Conservation (phyloP, 2,113 vertebrate genomes). For the Chrysemys picta region DNA sequence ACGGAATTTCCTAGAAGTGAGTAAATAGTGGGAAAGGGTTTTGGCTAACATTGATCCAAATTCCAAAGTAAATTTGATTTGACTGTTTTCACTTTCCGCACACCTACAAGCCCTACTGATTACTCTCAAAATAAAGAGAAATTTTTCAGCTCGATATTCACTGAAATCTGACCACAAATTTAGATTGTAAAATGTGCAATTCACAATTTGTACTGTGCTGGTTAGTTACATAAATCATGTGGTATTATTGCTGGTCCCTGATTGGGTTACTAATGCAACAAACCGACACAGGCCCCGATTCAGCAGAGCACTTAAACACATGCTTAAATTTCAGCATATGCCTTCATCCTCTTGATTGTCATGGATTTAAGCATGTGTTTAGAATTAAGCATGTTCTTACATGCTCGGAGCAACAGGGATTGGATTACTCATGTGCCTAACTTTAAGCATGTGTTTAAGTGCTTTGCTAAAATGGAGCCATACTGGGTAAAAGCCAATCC, state of each 20-base stretch:
- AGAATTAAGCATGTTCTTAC: not conserved
- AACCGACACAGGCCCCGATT: not conserved
- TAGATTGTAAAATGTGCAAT: not conserved
- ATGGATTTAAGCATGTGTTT: not conserved
- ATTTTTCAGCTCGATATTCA: not conserved
- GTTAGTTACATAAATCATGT: not conserved
- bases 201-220: not conserved
- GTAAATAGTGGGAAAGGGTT: not conserved
- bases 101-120: not conserved
- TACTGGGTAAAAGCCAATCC: not conserved
- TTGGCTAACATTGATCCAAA: not conserved
- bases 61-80: not conserved
- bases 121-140: not conserved
- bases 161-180: not conserved
- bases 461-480: not conserved
- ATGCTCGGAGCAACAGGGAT: not conserved
- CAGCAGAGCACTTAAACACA: not conserved
- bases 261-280: not conserved
- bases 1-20: not conserved
- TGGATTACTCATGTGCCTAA: not conserved
- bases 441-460: not conserved
- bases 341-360: not conserved
- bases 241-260: not conserved
- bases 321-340: not conserved
- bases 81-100: not conserved